phyloP scores from a whole-genome alignment of 2,888 invertebrate species.

The Scaptomyza caliginosa region DNA sequence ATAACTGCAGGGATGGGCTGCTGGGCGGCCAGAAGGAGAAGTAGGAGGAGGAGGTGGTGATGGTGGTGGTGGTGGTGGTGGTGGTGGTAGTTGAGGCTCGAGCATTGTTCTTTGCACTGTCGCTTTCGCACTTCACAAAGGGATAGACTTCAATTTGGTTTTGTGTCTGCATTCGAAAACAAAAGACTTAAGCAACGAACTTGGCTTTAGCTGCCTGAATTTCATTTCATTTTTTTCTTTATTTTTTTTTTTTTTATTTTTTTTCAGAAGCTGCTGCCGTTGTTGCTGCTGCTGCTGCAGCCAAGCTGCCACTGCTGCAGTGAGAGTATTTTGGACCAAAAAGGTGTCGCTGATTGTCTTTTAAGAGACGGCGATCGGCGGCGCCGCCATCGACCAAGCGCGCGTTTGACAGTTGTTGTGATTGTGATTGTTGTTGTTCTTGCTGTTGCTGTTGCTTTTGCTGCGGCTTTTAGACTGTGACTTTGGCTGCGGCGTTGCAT shows the following conservation, averaged over 20 bases:
- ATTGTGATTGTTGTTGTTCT: conserved; percentile 81
- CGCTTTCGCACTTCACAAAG: conserved; percentile 81
- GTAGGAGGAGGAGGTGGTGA: not conserved
- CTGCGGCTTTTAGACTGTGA: conserved; percentile 22
- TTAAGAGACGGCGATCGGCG: conserved; percentile 83
- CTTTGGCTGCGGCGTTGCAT: conserved; percentile 47
- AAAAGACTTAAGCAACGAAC: conserved; percentile 81
- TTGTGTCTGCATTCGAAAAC: conserved; percentile 77
- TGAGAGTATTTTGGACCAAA: conserved; percentile 80
- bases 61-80: not conserved
- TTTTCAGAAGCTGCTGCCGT: conserved; percentile 3
- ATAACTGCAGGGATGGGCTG: conserved; percentile 65
- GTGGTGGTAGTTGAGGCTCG: conserved; percentile 11
- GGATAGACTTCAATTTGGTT: conserved; percentile 80
- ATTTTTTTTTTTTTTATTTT: conserved; percentile 9
- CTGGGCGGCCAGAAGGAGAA: conserved; percentile 6
- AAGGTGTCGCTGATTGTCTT: conserved; percentile 84
- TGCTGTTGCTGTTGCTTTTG: conserved; percentile 74
- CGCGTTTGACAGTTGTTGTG: conserved; percentile 78
- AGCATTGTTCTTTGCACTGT: conserved; percentile 81
- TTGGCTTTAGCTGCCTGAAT: conserved; percentile 49
- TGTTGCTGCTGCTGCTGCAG: conserved; percentile 27
- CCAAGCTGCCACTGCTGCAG: conserved; percentile 36
- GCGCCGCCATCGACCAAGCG: conserved; percentile 76
- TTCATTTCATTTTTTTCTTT: conserved; percentile 27